Evolutionary conservation across 2,888 invertebrate genomes (phyloP), one percentile per base, ranked within the genome.

Genomic region (Yponomeuta plumbellus): DNA sequence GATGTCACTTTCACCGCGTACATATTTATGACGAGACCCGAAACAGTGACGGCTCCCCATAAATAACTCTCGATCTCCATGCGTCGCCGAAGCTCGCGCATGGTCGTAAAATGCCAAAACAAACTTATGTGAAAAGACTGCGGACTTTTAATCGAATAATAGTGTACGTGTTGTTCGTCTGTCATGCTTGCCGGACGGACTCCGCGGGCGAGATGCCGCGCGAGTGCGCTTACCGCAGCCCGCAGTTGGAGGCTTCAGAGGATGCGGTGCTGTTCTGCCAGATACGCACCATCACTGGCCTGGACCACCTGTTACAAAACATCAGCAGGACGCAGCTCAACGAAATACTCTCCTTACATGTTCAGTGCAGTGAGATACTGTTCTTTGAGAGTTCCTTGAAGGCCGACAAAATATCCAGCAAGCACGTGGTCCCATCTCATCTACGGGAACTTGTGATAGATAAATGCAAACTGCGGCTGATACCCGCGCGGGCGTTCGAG

Each of bases 391-490:
- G 94, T 77, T 94, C 94, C 65, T 82, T 95, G 69, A 92, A 93
- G 69, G 88, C 93, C 59, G 84, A 89, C 67, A 82, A 88, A 74
- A 66, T 80, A 67, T 66, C 88, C 66, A 85, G 83, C 34, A 94
- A 94, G 80, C 86, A 94, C 70, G 88, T 91, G 52, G 91, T 91
- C 70, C 86, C 95, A 69, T 81, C 94, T 91, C 83, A 94, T 91
- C 80, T 96, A 92, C 85, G 95, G 92, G 91, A 94, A 92, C 79
- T 94, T 88, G 74, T 93, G 88, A 92, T 96, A 72, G 95, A 95
- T 75, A 94, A 93, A 80, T 96, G 96, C 84, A 96, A 96, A 85
- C 93, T 96, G 76, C 93, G 94, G n/a, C 93, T 93, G 79, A 91
- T 96, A 72, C 95, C 95, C 61, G 92, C 93, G 67, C 93, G 93